Conservation (phyloP, 2,888 invertebrate species). For the Ophion ventricosus region DNA sequence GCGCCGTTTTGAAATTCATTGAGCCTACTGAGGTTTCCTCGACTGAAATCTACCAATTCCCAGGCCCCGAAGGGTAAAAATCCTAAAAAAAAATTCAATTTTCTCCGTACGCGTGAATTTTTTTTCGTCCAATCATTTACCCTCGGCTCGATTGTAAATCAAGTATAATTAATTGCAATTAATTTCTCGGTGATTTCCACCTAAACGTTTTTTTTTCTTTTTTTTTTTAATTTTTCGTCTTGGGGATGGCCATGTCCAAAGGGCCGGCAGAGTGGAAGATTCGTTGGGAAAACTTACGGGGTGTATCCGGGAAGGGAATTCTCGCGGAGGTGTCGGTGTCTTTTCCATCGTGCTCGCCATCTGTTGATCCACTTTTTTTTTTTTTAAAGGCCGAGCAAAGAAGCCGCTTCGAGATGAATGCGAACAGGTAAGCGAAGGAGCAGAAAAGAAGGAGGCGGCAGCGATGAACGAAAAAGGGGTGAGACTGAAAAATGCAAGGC, state of each 20-base stretch:
- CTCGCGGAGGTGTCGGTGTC: conserved; percentile 51
- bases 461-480: conserved; percentile 40
- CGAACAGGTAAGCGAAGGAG: conserved; percentile 25
- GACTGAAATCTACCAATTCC: too few relatives aligned
- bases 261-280: background rate
- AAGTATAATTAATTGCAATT: conserved; percentile 28
- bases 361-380: conserved; percentile 61
- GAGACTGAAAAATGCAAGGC: conserved; percentile 49
- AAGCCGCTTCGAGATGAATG: conserved; percentile 22
- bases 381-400: conserved; percentile 40
- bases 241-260: background rate
- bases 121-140: background rate
- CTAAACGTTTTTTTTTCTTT: background rate
- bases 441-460: background rate
- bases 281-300: conserved; percentile 31
- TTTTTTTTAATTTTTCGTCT: background rate
- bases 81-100: too few relatives aligned
- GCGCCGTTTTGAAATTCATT: too few relatives aligned
- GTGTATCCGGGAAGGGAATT: conserved; percentile 56
- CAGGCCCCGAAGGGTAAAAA: too few relatives aligned
- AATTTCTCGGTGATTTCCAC: conserved; percentile 4
- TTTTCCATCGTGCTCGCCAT: conserved; percentile 46
- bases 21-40: too few relatives aligned
- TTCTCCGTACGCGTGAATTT: background rate
- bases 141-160: conserved; percentile 3